Conservation (phyloP, 2,888 invertebrate genomes). For the Chromoteleia sp. region DNA sequence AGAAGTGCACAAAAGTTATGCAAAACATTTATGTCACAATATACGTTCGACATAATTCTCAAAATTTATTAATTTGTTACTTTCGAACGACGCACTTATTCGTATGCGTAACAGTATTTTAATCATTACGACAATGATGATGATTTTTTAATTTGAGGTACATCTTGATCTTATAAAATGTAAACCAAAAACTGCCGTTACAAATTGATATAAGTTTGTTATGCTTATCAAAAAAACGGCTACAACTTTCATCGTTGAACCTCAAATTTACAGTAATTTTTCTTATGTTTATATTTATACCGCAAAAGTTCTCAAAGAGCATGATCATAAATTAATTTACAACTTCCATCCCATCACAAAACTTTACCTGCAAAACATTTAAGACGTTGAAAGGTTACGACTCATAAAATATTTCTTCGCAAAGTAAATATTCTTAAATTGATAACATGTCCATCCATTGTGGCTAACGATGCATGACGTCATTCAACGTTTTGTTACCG, state of each 20-base stretch:
- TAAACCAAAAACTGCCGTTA: background rate
- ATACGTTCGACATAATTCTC: constrained; percentile 1
- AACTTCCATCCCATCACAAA: background rate
- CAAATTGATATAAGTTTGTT: background rate
- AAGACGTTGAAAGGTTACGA: constrained; percentile 23
- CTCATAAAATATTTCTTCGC: constrained; percentile 33
- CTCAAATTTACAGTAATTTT: constrained; percentile 1
- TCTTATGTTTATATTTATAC: background rate
- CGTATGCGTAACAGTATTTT: background rate
- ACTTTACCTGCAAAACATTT: background rate
- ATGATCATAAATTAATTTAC: constrained; percentile 17
- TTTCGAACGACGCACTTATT: constrained; percentile 3
- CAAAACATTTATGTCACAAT: background rate
- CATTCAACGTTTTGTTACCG: constrained; percentile 41
- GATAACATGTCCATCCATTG: constrained; percentile 45
- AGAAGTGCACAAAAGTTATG: background rate
- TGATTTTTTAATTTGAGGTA: no score
- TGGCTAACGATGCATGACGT: constrained; percentile 49
- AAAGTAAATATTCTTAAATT: constrained; percentile 53
- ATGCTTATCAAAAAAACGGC: background rate
- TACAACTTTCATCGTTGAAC: background rate
- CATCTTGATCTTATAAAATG: background rate
- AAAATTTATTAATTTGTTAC: constrained; percentile 20
- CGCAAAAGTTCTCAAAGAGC: background rate
- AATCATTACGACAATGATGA: background rate